phyloP scores from a whole-genome alignment of 2,888 invertebrate genomes.

The Serrognathus titanus region DNA sequence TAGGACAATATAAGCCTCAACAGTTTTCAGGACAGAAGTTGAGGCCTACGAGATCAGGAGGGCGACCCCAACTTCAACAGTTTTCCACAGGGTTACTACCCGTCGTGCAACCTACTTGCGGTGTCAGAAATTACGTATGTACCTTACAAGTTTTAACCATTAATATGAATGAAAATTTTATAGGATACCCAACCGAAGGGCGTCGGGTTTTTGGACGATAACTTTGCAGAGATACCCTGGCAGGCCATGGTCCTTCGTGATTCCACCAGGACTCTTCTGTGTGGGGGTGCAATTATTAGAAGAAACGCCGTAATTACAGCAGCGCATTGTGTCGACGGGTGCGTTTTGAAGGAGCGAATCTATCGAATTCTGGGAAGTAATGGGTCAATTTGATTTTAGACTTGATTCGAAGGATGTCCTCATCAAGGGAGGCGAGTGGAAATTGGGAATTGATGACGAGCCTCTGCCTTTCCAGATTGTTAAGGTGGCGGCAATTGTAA shows the following conservation, averaged over 20 bases:
- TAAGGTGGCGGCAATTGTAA: slow-evolving; percentile 64
- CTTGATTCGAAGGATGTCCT: slow-evolving; percentile 63
- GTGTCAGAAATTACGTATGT: slow-evolving; percentile 21
- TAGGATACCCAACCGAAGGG: slow-evolving; percentile 55
- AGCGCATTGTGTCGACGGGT: slow-evolving; percentile 81
- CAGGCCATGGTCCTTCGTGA: slow-evolving; percentile 78
- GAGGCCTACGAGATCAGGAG: slow-evolving; percentile 20
- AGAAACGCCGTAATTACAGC: slow-evolving; percentile 72
- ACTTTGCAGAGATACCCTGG: slow-evolving; percentile 84
- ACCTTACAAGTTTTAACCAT: neutral
- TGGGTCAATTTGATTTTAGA: slow-evolving; percentile 45
- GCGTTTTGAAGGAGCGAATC: neutral
- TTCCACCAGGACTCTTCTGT: slow-evolving; percentile 68
- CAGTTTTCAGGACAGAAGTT: slow-evolving; percentile 11
- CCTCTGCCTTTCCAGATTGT: slow-evolving; percentile 76
- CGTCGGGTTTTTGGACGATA: slow-evolving; percentile 55
- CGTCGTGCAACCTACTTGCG: slow-evolving; percentile 18
- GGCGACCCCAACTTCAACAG: slow-evolving; percentile 3
- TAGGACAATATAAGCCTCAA: slow-evolving; percentile 35
- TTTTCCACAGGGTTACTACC: slow-evolving; percentile 3
- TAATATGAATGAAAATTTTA: slow-evolving; percentile 1
- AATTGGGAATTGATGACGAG: slow-evolving; percentile 75
- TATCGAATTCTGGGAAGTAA: neutral
- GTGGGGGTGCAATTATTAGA: slow-evolving; percentile 76
- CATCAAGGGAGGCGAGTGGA: slow-evolving; percentile 82